phyloP scores from a whole-genome alignment of 1,140 invertebrate species.

The Oncopodura yosiiana region DNA sequence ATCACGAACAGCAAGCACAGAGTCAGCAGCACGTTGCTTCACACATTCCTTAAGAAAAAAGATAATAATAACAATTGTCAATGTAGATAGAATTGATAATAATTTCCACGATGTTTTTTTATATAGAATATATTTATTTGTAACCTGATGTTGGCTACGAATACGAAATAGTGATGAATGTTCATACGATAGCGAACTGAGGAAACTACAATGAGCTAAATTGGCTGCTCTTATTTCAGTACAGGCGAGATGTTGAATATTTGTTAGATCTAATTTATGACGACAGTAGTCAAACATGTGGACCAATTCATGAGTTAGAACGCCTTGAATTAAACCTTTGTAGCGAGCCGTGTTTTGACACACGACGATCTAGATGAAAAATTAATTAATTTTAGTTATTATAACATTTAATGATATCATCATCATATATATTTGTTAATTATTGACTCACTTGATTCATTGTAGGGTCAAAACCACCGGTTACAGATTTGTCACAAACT shows the following conservation, averaged over 20 bases:
- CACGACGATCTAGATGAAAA: constrained; percentile 61
- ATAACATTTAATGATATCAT: constrained; percentile 1
- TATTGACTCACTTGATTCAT: constrained; percentile 60
- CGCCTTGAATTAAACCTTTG: constrained; percentile 58
- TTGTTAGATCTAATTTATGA: constrained; percentile 77
- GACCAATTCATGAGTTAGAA: constrained; percentile 83
- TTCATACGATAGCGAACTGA: constrained; percentile 65
- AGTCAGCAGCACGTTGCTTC: constrained; percentile 71
- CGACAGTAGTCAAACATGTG: constrained; percentile 95
- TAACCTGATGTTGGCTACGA: constrained; percentile 58
- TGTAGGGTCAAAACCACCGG: constrained; percentile 82
- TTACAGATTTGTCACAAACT: constrained; percentile 68
- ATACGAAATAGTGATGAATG: constrained; percentile 63
- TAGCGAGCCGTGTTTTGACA: constrained; percentile 72
- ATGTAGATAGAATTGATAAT: background rate
- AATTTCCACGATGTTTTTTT: background rate
- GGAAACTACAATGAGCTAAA: constrained; percentile 79
- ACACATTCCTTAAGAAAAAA: constrained; percentile 66
- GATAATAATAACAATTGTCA: background rate
- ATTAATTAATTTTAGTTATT: constrained; percentile 6
- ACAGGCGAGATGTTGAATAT: constrained; percentile 87
- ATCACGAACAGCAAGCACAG: constrained; percentile 68
- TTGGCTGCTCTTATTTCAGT: constrained; percentile 88
- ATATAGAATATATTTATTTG: constrained; percentile 1
- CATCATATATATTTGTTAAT: background rate